Base-by-base conservation (phyloP, 2,113 vertebrate species). In the rat (Rattus norvegicus) region DNA sequence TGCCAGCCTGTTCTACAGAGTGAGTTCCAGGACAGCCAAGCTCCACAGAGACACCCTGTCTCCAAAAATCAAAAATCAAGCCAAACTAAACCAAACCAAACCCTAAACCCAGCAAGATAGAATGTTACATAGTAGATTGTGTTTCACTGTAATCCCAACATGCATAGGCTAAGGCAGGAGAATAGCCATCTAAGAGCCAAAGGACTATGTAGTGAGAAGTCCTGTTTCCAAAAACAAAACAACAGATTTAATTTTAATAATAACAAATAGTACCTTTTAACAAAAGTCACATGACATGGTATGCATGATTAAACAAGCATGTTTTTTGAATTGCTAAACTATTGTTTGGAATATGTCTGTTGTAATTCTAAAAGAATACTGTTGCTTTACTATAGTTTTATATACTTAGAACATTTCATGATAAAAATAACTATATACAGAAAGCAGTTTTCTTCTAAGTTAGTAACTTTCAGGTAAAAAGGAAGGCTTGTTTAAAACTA, bases 401-500 rank as follows among this genome's bases (percentile, higher is more conserved):
- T 91, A 36, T 92, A 88, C 43, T 63, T 91, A 49, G n/a, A 91
- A 65, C 89, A 26, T 61, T 1, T 54, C 0, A 0, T 75, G 77
- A 69, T 96, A 70, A 95, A 96, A 84, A 92, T 83, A 1, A 1
- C 76, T 97, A 47, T 49, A 52, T 36, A 70, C 61, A 91, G 47
- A 49, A 79, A 79, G 90, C 76, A 65, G 8, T 63, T 97, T 97
- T 86, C 96, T 96, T 97, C 47, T 49, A 75, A 97, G 96, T 56
- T 97, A 67, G n/a, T 77, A 47, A 59, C 56, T 96, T 92, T 97
- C 89, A 96, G 77, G 63, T 98, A 93, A 93, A 96, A 97, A 97
- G 63, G 56, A 93, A 67, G 93, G 73, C 56, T 94, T 95, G 5
- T 49, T 96, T 54, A 94, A 96, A 98, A 95, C 81, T 86, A 92